phyloP scores from a whole-genome alignment of 2,113 vertebrate genomes.

The Ceyx melanurus region DNA sequence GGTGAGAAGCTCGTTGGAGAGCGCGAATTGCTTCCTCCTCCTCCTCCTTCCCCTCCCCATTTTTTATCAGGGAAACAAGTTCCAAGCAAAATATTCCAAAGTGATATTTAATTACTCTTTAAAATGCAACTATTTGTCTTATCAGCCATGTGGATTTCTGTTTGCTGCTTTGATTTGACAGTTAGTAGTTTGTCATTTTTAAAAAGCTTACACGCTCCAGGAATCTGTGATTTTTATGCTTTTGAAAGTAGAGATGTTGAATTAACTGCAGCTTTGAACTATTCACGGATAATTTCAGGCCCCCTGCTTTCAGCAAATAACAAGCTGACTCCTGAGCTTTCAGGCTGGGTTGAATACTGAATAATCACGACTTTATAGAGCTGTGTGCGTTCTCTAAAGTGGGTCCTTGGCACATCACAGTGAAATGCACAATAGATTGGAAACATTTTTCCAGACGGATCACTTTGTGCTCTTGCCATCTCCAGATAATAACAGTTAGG shows the following conservation, averaged over 20 bases:
- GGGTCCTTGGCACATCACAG: constrained; percentile 1
- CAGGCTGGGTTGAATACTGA: constrained; percentile 42
- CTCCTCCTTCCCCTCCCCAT: neutral
- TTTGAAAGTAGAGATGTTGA: constrained; percentile 67
- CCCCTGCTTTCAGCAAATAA: constrained; percentile 52
- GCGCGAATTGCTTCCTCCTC: neutral
- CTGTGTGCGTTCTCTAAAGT: neutral
- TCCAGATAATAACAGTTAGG: neutral
- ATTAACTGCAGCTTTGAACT: constrained; percentile 71
- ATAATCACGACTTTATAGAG: constrained; percentile 22
- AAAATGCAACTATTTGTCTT: constrained; percentile 69
- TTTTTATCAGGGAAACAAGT: constrained; percentile 45
- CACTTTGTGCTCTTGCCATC: constrained; percentile 22
- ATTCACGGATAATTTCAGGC: constrained; percentile 63
- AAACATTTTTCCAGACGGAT: constrained; percentile 5
- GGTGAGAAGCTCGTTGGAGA: neutral
- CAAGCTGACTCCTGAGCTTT: constrained; percentile 22
- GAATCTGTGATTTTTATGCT: constrained; percentile 63
- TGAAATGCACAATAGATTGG: neutral
- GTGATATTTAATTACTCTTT: constrained; percentile 67
- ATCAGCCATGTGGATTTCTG: constrained; percentile 58
- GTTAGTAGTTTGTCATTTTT: constrained; percentile 64
- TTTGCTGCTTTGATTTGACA: constrained; percentile 67
- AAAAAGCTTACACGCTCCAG: constrained; percentile 56
- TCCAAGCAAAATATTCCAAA: constrained; percentile 67